Base-by-base conservation (phyloP, 2,888 invertebrate genomes). In the Onchidella celtica region DNA sequence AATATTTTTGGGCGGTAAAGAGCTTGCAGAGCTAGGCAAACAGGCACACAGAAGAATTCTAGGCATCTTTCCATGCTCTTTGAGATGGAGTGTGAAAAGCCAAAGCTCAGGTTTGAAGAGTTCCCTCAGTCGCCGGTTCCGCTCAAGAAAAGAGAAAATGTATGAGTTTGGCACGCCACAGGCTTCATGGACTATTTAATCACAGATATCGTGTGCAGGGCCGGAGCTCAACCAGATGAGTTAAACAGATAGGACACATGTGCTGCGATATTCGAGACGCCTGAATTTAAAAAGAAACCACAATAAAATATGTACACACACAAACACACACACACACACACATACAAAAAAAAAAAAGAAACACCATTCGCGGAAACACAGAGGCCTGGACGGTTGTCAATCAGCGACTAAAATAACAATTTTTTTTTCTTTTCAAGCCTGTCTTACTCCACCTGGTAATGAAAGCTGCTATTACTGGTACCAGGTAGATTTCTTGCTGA, bases 151-250 rank as follows among this genome's bases (percentile, higher is more conserved):
- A 14, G 27, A 55, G 24, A 24, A 6, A 38, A 61, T 27, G 61
- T 73, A 73, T 73, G 73, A 6, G 17, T 38, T 32, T 61, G 3
- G 61, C 73, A 73, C 34, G 59, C 59, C 38, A 2, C 57, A 34
- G 3, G 73, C 73, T 57, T 73, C 73, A 73, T 73, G 73, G 73
- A 73, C 73, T 73, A 73, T 73, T 73, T 73, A 59, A 73, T 73
- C 73, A 61, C 59, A 27, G 36, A 38, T 34, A 73, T 73, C 73
- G 47, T 29, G 73, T 73, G 73, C 73, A 59, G 0, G 59, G 24
- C 17, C 59, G 24, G 38, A 14, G 36, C 36, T 27, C n/a, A 21
- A 36, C 0, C 24, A n/a, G 61, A 73, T 73, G 57, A 59, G 29
- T 59, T 24, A 73, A 73, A 61, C 73, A 73, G 73, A 3, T 17